phyloP scores from a whole-genome alignment of 1,140 invertebrate genomes.

The Heliconius melpomene region DNA sequence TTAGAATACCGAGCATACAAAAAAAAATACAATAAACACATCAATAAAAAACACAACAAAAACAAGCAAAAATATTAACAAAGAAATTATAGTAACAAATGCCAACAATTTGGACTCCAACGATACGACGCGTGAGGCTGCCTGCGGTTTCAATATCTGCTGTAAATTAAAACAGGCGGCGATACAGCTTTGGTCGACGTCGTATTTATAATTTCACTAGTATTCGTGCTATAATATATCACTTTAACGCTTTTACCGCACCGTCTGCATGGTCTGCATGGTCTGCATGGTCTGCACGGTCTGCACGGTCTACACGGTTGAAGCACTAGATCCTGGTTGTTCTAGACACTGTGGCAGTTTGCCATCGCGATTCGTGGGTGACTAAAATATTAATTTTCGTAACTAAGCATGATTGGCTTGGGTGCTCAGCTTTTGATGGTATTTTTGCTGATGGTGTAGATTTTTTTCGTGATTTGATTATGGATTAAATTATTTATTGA shows the following conservation, averaged over 20 bases:
- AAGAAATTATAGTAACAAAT: conserved; percentile 4
- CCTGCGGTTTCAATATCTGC: conserved; percentile 46
- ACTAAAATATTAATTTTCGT: conserved; percentile 23
- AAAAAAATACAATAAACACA: background rate
- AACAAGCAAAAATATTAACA: background rate
- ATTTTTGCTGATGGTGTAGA: no score
- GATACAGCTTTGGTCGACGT: conserved; percentile 50
- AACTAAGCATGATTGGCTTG: background rate
- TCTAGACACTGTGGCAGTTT: conserved; percentile 24
- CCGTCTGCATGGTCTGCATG: background rate
- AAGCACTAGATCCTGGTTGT: conserved; percentile 20
- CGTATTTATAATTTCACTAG: conserved; percentile 44
- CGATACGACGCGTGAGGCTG: conserved; percentile 40
- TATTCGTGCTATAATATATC: conserved; percentile 34
- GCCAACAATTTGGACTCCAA: conserved; percentile 25
- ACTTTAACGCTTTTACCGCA: conserved; percentile 43
- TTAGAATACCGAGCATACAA: no score
- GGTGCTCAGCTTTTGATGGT: conserved; percentile 3
- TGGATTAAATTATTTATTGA: no score
- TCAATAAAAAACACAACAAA: background rate
- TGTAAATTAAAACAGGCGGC: conserved; percentile 46
- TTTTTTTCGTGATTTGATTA: no score
- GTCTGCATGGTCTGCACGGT: background rate
- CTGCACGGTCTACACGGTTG: conserved; percentile 6
- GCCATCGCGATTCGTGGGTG: conserved; percentile 18